Conservation (phyloP, 2,113 vertebrate genomes). For the Nematolebias whitei region DNA sequence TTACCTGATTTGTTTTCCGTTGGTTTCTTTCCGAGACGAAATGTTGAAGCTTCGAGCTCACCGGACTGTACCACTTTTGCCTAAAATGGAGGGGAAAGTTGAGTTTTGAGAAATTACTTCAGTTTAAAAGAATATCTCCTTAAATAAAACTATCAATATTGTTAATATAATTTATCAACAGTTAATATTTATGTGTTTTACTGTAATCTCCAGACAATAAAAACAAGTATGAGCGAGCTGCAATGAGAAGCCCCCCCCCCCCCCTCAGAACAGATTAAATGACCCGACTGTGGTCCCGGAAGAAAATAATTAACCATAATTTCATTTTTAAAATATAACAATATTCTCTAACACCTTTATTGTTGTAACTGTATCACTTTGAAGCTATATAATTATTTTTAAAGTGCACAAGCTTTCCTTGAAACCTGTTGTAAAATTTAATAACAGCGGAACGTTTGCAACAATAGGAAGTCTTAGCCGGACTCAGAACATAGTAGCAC, state of each 20-base stretch:
- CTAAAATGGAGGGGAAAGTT: accelerated
- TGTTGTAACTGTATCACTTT: too few relatives aligned
- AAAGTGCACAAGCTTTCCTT: neutral
- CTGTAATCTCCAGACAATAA: neutral
- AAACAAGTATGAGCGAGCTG: neutral
- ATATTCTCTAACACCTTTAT: too few relatives aligned
- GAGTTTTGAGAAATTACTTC: neutral
- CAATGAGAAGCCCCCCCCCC: too few relatives aligned
- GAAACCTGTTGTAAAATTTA: too few relatives aligned
- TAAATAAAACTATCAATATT: accelerated
- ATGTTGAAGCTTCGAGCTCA: conserved; percentile 36
- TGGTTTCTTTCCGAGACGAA: neutral
- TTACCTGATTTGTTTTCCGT: neutral
- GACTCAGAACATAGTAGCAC: conserved; percentile 44
- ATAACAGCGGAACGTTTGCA: conserved; percentile 26
- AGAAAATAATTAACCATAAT: too few relatives aligned
- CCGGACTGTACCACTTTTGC: conserved; percentile 42
- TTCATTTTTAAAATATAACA: too few relatives aligned
- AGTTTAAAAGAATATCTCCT: accelerated
- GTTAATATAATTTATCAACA: too few relatives aligned
- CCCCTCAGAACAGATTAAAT: too few relatives aligned
- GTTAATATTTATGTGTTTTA: too few relatives aligned
- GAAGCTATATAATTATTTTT: too few relatives aligned
- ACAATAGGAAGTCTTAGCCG: conserved; percentile 43
- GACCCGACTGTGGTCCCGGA: too few relatives aligned